A percentile compares a stretch with the other conserved stretches of the same genome.
Conservation (phyloP, 2,797 vertebrate genomes). For the Notolepis coatsorum region DNA sequence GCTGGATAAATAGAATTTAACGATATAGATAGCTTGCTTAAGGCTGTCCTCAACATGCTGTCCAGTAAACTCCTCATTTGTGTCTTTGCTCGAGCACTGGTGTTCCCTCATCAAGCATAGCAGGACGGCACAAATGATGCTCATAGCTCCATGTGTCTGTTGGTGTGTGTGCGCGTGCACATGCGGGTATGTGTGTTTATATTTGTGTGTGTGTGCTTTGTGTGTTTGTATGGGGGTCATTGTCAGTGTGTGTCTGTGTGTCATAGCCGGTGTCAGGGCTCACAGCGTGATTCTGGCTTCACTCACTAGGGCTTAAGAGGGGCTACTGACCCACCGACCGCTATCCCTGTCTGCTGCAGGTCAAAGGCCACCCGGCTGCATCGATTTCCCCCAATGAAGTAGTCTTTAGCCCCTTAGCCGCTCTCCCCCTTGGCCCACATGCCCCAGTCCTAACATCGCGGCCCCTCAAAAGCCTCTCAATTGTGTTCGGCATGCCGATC, state of each 20-base stretch:
- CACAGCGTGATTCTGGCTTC: slow-evolving; percentile 76
- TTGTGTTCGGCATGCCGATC: slow-evolving; percentile 73
- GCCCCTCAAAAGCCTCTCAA: slow-evolving; percentile 65
- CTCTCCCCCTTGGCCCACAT: slow-evolving; percentile 58
- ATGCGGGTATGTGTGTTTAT: slow-evolving; percentile 27
- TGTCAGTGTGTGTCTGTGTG: slow-evolving; percentile 71
- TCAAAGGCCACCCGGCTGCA: slow-evolving; percentile 81
- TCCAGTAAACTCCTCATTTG: not conserved
- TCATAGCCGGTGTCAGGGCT: slow-evolving; percentile 74
- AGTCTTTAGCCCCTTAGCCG: slow-evolving; percentile 67
- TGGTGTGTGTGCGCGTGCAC: not conserved
- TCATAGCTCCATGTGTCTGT: not conserved
- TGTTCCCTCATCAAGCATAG: not conserved
- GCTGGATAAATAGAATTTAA: not conserved
- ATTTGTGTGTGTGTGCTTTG: slow-evolving; percentile 26
- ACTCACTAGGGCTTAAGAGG: slow-evolving; percentile 75
- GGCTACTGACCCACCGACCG: slow-evolving; percentile 65
- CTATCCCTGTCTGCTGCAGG: slow-evolving; percentile 67
- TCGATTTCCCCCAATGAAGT: slow-evolving; percentile 76
- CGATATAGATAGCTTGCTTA: no score
- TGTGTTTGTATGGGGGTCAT: slow-evolving; percentile 67
- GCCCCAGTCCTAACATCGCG: slow-evolving; percentile 54
- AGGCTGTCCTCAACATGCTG: no score
- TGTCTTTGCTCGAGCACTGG: not conserved
- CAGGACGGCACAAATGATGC: not conserved